Evolutionary conservation across 2,113 vertebrate species (phyloP).

Genomic region (Rhea americana): DNA sequence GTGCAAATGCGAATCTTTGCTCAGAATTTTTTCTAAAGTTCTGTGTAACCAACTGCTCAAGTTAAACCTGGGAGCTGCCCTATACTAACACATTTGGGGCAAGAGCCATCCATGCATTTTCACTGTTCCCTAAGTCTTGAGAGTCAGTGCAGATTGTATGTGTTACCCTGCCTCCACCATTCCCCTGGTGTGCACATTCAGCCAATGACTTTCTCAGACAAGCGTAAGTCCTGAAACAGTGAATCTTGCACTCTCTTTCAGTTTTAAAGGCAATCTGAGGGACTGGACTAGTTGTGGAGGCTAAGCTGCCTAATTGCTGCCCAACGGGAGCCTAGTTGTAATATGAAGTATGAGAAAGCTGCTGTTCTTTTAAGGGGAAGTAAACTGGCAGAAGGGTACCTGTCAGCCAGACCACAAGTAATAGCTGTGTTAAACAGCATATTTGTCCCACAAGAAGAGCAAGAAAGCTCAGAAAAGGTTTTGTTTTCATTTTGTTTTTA

Average conservation of each 20-base stretch:
- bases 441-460: neutral
- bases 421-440: neutral
- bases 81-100: neutral
- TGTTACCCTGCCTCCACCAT: neutral
- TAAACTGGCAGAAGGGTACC: neutral
- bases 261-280: neutral
- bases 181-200: neutral
- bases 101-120: neutral
- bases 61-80: neutral
- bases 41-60: neutral
- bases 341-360: neutral
- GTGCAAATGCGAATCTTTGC: neutral
- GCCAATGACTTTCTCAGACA: neutral
- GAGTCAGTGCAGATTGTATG: neutral
- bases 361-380: neutral
- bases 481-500: neutral
- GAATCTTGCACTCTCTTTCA: neutral
- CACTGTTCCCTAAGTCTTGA: neutral
- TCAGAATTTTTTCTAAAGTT: neutral
- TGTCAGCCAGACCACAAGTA: neutral
- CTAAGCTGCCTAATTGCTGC: neutral
- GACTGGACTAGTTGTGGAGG: neutral
- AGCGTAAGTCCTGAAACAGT: neutral
- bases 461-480: neutral
- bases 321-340: neutral